Evolutionary conservation across 2,888 invertebrate genomes (phyloP), one percentile per base, ranked within the genome.

Genomic region (Orthonevra nobilis): DNA sequence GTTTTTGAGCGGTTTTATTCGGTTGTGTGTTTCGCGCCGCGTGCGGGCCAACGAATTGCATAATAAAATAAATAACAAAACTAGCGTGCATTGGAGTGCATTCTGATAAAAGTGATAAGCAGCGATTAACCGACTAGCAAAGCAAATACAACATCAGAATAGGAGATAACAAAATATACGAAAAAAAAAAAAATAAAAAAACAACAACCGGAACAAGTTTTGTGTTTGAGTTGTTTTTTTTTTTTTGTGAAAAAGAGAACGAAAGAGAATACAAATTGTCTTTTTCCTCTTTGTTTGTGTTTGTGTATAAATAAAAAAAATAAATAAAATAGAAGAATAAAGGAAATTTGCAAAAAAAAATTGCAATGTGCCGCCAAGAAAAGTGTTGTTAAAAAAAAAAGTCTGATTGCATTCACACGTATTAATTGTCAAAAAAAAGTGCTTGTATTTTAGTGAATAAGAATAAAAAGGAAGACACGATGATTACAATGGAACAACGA

Each of bases 131-230:
- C 15, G 14, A 23, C 36, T 34, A 32, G 34, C 38, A 58, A 52
- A 46, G 36, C 1, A 28, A 15, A 36, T n/a, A n/a, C n/a, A n/a
- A n/a, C n/a, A n/a, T n/a, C n/a, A n/a, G 10, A 14, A 20, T 5
- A n/a, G n/a, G 6, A 19, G 10, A 42, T 15, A 15, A 0, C 7
- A 28, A 19, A 28, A 20, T 10, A 48, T 5, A 38, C 44, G 60
- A 74, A 42, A 63, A 70, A 56, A 70, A 23, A 36, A 44, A 64
- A n/a, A n/a, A n/a, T n/a, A n/a, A n/a, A n/a, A n/a, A n/a, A n/a
- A n/a, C n/a, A n/a, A n/a, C n/a, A n/a, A 34, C 60, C 60, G 72
- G 58, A 77, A 77, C 40, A 48, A 60, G 40, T 70, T 77, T 70
- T 5, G n/a, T n/a, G n/a, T n/a, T n/a, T n/a, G n/a, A n/a, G n/a